Percentiles rank a stretch among this genome's conserved stretches.
Conservation (phyloP, 2,797 vertebrate species). For the Carcharodon carcharias region DNA sequence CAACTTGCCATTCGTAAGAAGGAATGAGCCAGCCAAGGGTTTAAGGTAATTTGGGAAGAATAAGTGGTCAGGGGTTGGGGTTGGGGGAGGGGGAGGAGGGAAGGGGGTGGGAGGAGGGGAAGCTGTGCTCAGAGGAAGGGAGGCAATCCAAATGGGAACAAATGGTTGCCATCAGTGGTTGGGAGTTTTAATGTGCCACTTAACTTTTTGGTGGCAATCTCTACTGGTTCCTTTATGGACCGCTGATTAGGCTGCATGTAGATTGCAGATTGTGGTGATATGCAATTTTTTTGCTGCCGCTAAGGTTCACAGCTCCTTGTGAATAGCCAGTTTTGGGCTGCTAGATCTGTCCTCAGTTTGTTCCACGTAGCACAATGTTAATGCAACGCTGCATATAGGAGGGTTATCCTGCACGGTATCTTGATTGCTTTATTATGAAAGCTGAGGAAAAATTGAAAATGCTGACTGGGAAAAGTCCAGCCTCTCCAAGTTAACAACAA, state of each 20-base stretch:
- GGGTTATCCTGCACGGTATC: neutral
- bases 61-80: too few species aligned
- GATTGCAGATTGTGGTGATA: neutral
- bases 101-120: too few species aligned
- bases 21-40: neutral
- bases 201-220: neutral
- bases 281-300: neutral
- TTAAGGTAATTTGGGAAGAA: neutral
- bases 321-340: neutral
- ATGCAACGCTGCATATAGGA: neutral
- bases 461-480: neutral
- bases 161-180: too few species aligned
- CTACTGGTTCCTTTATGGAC: neutral
- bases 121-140: neutral
- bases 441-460: neutral
- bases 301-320: neutral
- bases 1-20: neutral
- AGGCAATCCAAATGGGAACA: neutral
- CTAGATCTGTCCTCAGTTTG: neutral
- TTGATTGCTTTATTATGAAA: neutral
- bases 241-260: neutral
- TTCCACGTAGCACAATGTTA: neutral
- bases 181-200: neutral
- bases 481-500: neutral
- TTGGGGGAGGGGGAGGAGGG: too few species aligned